Conservation (phyloP, 2,888 invertebrate species). For the Luperina nickerlii region DNA sequence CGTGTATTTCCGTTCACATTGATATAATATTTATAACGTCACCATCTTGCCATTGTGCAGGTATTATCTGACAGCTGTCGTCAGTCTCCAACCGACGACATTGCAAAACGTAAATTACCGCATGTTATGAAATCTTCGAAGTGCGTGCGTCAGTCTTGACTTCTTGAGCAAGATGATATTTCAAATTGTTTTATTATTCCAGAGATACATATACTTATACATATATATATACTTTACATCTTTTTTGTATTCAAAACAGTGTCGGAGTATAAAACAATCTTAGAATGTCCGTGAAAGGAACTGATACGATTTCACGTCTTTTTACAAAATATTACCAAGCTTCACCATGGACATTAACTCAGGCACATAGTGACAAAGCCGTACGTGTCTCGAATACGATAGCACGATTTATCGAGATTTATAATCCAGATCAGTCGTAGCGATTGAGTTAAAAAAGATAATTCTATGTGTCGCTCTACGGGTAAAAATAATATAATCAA, state of each 20-base stretch:
- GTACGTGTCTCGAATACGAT: constrained; percentile 81
- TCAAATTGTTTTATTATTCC: constrained; percentile 31
- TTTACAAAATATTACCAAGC: constrained; percentile 47
- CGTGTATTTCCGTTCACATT: constrained; percentile 50
- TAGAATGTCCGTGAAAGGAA: constrained; percentile 11
- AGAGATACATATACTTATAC: constrained; percentile 3
- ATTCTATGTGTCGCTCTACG: constrained; percentile 67
- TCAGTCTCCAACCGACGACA: constrained; percentile 26
- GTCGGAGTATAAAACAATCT: not conserved
- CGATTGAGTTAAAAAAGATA: constrained; percentile 71
- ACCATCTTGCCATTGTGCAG: constrained; percentile 50
- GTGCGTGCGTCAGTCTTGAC: constrained; percentile 49
- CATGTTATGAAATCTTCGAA: constrained; percentile 52
- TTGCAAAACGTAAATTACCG: constrained; percentile 55
- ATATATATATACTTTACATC: not conserved
- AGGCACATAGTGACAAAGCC: constrained; percentile 72
- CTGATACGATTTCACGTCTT: constrained; percentile 19
- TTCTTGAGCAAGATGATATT: constrained; percentile 35
- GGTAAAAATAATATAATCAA: constrained; percentile 64
- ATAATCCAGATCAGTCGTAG: constrained; percentile 72
- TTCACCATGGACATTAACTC: constrained; percentile 70
- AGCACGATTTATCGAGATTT: constrained; percentile 77
- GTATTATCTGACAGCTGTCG: constrained; percentile 39
- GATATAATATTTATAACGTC: constrained; percentile 40
- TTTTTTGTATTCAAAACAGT: constrained; percentile 32